Evolutionary conservation across 23 tunicate species (phyloP).

Genomic region (Trididemnum nubilum): DNA sequence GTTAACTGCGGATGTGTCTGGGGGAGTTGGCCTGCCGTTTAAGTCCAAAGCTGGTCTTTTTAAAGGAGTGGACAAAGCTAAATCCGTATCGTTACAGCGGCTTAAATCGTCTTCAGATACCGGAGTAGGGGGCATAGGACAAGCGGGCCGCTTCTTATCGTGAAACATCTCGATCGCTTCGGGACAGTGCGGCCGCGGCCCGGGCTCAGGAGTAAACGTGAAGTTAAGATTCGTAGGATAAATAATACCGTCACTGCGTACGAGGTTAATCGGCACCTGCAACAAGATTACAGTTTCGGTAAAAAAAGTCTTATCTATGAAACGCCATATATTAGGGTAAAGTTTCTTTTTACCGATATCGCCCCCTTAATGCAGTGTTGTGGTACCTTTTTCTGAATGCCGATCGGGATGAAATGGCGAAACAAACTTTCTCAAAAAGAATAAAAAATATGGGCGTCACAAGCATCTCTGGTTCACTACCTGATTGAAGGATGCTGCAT

Average conservation of each 20-base stretch:
- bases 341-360: too few species aligned
- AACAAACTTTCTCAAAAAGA: too few species aligned
- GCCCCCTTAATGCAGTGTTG: too few species aligned
- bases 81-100: constrained; percentile 29
- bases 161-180: constrained; percentile 55
- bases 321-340: too few species aligned
- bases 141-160: constrained; percentile 35
- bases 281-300: neutral
- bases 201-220: constrained; percentile 91
- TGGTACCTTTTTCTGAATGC: too few species aligned
- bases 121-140: constrained; percentile 63
- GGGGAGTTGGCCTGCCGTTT: constrained; percentile 45
- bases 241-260: constrained; percentile 87
- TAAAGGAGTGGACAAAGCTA: constrained; percentile 4
- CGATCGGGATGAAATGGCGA: too few species aligned
- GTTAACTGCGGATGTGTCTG: neutral
- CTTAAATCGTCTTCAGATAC: constrained; percentile 49
- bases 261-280: constrained; percentile 94
- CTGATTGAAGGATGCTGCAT: too few species aligned
- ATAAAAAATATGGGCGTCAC: too few species aligned
- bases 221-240: constrained; percentile 85
- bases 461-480: too few species aligned
- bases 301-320: too few species aligned
- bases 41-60: constrained; percentile 58
- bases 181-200: constrained; percentile 81